Evolutionary conservation across 2,797 vertebrate species (phyloP).

Genomic region (Crocodylus rhombifer): DNA sequence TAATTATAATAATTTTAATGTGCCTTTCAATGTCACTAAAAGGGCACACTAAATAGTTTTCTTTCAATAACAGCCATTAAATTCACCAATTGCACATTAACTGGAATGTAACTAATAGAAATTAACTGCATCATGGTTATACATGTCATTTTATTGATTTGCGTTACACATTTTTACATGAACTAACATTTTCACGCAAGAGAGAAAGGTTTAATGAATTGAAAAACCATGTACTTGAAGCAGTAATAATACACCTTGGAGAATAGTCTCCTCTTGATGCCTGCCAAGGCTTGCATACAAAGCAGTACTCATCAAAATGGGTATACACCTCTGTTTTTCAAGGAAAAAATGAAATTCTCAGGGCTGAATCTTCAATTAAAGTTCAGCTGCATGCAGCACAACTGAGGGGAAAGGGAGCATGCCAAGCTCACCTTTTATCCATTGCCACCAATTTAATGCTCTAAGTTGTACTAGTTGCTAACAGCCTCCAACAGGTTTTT

Average conservation of each 20-base stretch:
- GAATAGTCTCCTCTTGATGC: background rate
- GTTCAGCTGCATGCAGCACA: accelerated
- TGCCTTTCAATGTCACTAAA: conserved; percentile 32
- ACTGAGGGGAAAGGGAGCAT: background rate
- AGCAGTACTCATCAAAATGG: background rate
- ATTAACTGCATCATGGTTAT: background rate
- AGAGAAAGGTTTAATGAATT: conserved; percentile 55
- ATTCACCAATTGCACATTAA: background rate
- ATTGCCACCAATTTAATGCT: background rate
- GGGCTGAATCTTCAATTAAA: background rate
- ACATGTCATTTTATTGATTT: background rate
- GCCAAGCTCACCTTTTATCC: background rate
- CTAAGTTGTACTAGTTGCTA: accelerated
- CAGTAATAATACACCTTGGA: conserved; percentile 36
- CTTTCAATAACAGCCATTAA: background rate
- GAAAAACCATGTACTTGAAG: background rate
- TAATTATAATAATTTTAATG: background rate
- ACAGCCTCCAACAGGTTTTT: background rate
- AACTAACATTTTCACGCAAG: background rate
- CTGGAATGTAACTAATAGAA: background rate
- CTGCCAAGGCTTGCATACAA: conserved; percentile 32
- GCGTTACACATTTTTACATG: background rate
- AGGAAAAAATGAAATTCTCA: background rate
- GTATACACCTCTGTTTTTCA: background rate
- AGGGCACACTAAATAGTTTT: conserved; percentile 30